Percentiles rank a stretch among this genome's conserved stretches.
Evolutionary conservation across 2,888 invertebrate genomes (phyloP).

Genomic region (Torymus auratus): DNA sequence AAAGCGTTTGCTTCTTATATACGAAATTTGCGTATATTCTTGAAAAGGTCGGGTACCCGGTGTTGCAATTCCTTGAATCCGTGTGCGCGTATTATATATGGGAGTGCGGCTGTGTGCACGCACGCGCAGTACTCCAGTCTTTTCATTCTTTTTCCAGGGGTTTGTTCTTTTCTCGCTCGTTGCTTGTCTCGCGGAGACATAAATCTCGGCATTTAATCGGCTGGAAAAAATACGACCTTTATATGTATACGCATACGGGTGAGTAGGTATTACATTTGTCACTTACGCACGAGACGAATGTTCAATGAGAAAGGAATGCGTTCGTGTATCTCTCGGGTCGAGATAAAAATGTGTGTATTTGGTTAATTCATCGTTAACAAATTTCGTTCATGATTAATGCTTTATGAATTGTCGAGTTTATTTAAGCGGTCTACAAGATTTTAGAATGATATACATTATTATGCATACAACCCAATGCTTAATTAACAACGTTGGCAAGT

Average conservation of each 20-base stretch:
- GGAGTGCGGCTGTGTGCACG: not conserved
- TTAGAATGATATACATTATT: not conserved
- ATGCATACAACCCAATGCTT: not conserved
- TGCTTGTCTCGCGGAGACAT: constrained; percentile 12
- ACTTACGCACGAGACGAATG: constrained; percentile 37
- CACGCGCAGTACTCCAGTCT: too few relatives aligned
- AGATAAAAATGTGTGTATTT: not conserved
- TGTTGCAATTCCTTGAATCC: too few relatives aligned
- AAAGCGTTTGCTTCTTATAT: too few relatives aligned
- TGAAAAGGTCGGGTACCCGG: too few relatives aligned
- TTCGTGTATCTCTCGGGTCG: not conserved
- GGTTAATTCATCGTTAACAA: constrained; percentile 37
- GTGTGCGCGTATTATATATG: too few relatives aligned
- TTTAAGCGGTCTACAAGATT: constrained; percentile 10
- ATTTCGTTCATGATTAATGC: constrained; percentile 32
- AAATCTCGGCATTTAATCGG: constrained; percentile 49
- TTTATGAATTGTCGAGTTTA: not conserved
- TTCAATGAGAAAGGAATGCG: not conserved
- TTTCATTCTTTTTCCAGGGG: not conserved
- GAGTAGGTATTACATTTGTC: constrained; percentile 50
- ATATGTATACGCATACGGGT: not conserved
- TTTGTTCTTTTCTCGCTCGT: not conserved
- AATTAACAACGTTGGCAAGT: too few relatives aligned
- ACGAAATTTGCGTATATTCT: too few relatives aligned
- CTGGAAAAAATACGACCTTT: constrained; percentile 40